These are phyloP conservation scores for Hetaerina titia DNA, from an alignment of 2,888 invertebrate species.

Conservation along the genomic window DNA sequence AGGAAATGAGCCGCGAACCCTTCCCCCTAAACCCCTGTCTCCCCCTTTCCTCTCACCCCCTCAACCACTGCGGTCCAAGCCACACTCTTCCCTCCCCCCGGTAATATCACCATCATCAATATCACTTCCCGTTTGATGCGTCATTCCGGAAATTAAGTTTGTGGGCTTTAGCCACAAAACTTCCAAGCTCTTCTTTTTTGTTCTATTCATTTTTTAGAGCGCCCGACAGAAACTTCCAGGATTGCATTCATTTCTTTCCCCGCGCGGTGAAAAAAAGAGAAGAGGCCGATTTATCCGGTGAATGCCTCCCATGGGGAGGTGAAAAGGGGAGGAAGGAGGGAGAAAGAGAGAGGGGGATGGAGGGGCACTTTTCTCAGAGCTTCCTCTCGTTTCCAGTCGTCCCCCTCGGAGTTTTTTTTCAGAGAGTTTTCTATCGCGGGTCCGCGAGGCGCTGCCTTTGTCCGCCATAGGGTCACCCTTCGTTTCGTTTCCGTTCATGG, in stretches of 20 bases:
- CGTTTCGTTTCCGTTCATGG: too few species aligned
- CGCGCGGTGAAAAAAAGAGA: not conserved
- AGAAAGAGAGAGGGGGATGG: too few species aligned
- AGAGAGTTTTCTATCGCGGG: too few species aligned
- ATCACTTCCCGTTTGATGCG: constrained; percentile 21
- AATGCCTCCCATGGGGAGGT: not conserved
- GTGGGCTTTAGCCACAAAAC: not conserved
- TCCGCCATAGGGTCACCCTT: too few species aligned
- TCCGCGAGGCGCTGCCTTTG: too few species aligned
- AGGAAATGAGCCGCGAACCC: not conserved
- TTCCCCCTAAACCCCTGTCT: too few species aligned
- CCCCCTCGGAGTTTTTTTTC: not conserved
- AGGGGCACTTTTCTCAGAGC: not conserved
- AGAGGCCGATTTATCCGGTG: constrained; percentile 17
- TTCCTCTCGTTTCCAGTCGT: not conserved
- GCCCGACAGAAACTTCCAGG: not conserved
- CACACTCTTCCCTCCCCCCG: not conserved
- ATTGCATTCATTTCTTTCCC: not conserved
- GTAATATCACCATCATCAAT: constrained; percentile 33
- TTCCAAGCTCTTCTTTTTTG: not conserved
- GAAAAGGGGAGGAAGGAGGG: too few species aligned
- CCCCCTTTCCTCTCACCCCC: too few species aligned
- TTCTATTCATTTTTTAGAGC: not conserved
- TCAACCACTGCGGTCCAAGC: too few species aligned
- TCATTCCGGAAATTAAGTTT: constrained; percentile 16